Evolutionary conservation across 2,888 invertebrate genomes (phyloP), one percentile per base, ranked within the genome.

Genomic region (Frankliniella fusca): DNA sequence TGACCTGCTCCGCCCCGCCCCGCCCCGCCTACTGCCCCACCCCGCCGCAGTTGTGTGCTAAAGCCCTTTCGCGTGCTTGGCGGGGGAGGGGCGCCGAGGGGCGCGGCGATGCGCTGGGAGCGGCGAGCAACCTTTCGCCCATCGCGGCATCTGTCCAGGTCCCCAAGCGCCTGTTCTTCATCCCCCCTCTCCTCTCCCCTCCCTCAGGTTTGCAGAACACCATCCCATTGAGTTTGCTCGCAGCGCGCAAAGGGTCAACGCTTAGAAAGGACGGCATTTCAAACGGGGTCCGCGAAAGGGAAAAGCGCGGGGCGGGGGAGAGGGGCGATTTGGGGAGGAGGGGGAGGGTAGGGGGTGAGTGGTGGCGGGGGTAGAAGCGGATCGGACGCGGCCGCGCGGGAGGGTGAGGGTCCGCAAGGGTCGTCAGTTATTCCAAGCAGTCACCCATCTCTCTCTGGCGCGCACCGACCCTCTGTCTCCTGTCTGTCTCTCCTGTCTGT

Each of bases 301-400:
- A 48, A 80, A 80, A 28, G 18, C 9, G 80, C 9, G 80, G 20
- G 48, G 80, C 11, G 48, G 80, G 48, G 48, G 48, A 80, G 48
- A 28, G 10, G n/a, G 81, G n/a, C 12, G 48, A n/a, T n/a, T n/a
- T n/a, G 50, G 23, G 81, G 49, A 27, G 49, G n/a, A 81, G 48
- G 48, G 9, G 9, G 18, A 28, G 18, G 49, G n/a, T n/a, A n/a
- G n/a, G n/a, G n/a, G n/a, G n/a, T n/a, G n/a, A n/a, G n/a, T n/a
- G n/a, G n/a, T n/a, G n/a, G n/a, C n/a, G 49, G 81, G 50, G 48
- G 49, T 18, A 7, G 81, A 81, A 15, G 81, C 10, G 49, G 81
- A 23, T n/a, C 20, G 20, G n/a, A 20, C 11, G 50, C 18, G 20
- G 48, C n/a, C 20, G 48, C 18, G 50, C n/a, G 20, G 81, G n/a